These are phyloP conservation scores for Microtus californicus DNA, from an alignment of 2,797 vertebrate species.

Conservation along the genomic window DNA sequence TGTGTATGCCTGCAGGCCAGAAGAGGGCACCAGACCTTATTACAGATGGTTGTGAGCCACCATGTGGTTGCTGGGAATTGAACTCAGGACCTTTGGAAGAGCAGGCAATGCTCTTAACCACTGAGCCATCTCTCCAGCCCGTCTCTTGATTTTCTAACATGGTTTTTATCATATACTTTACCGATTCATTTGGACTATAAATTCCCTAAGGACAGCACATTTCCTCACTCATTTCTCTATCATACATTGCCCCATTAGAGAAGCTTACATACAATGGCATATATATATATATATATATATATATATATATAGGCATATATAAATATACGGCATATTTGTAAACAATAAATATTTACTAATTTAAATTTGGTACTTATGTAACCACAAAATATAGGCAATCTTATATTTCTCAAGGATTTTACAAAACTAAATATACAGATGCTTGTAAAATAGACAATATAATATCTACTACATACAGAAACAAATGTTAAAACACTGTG, in stretches of 20 bases:
- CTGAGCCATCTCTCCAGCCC: too few species aligned
- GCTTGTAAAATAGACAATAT: not conserved
- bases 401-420: conserved; percentile 13
- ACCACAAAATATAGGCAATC: not conserved
- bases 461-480: not conserved
- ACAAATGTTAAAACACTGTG: not conserved
- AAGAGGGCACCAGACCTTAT: too few species aligned
- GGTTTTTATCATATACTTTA: not conserved
- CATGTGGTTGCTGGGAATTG: too few species aligned
- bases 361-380: not conserved
- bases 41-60: too few species aligned
- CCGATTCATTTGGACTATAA: not conserved
- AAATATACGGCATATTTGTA: not conserved
- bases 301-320: too few species aligned
- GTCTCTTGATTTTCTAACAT: too few species aligned
- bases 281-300: too few species aligned
- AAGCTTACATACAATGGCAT: not conserved
- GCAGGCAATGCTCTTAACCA: too few species aligned
- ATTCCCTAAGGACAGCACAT: conserved; percentile 7
- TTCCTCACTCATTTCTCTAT: conserved; percentile 29
- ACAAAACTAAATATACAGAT: conserved; percentile 1
- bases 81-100: too few species aligned
- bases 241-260: not conserved
- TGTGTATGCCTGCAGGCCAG: too few species aligned
- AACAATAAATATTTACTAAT: conserved; percentile 46